Percentiles rank a stretch among this genome's conserved stretches.
phyloP scores from a whole-genome alignment of 2,113 vertebrate genomes.

The Xenus cinereus region DNA sequence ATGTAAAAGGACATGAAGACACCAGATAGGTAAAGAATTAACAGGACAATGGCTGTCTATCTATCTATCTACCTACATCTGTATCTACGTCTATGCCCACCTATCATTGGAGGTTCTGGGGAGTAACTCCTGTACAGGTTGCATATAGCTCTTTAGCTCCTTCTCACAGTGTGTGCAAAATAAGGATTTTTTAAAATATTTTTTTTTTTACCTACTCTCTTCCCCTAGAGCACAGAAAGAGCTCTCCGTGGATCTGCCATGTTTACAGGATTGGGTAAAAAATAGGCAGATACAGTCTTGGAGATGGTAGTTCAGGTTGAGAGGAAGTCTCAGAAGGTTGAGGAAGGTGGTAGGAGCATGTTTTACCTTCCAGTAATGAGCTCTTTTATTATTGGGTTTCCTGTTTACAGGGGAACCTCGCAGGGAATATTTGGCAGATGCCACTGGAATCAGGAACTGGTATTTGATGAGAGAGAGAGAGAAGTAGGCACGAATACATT shows the following conservation, averaged over 20 bases:
- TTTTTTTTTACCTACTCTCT: neutral
- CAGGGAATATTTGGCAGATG: conserved; percentile 3
- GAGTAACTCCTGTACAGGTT: neutral
- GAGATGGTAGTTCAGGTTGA: neutral
- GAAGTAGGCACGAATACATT: neutral
- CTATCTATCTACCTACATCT: neutral
- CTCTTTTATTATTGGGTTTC: neutral
- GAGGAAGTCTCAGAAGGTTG: neutral
- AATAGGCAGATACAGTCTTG: neutral
- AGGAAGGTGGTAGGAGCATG: neutral
- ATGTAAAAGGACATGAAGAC: neutral
- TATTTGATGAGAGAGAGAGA: neutral
- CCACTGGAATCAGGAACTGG: neutral
- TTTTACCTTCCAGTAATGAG: conserved; percentile 36
- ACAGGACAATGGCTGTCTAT: neutral
- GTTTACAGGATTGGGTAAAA: neutral
- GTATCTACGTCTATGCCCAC: neutral
- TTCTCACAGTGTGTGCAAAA: neutral
- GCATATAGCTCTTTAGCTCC: neutral
- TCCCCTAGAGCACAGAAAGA: neutral
- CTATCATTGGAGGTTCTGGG: neutral
- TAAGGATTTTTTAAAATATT: neutral
- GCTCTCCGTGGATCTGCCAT: neutral
- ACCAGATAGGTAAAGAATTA: neutral
- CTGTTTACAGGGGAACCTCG: neutral